phyloP scores from a whole-genome alignment of 1,140 invertebrate genomes.

The Drosophila ercepeae region DNA sequence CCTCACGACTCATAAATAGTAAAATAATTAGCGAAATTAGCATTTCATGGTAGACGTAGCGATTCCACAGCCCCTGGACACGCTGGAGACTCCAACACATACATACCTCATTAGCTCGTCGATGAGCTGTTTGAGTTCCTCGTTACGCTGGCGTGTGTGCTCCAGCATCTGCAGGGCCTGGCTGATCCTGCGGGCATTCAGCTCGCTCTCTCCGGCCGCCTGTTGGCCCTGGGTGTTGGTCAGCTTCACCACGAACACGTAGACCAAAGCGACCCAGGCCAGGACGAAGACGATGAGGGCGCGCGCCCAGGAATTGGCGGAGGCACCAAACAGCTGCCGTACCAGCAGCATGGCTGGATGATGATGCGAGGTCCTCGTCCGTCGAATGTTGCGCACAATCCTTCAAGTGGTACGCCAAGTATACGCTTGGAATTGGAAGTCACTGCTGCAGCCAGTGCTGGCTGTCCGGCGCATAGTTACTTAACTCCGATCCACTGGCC shows the following conservation, averaged over 20 bases:
- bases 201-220: slow-evolving; percentile 60
- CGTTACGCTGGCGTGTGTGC: slow-evolving; percentile 77
- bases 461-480: background rate
- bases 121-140: slow-evolving; percentile 77
- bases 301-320: slow-evolving; percentile 78
- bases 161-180: slow-evolving; percentile 76
- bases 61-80: too few relatives aligned
- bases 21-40: too few relatives aligned
- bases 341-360: slow-evolving; percentile 69
- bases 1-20: too few relatives aligned
- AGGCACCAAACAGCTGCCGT: slow-evolving; percentile 78
- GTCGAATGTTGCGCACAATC: background rate
- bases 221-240: slow-evolving; percentile 55
- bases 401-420: background rate
- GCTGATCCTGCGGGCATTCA: slow-evolving; percentile 68
- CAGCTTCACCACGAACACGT: slow-evolving; percentile 79
- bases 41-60: too few relatives aligned
- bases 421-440: too few relatives aligned
- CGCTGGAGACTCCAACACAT: too few relatives aligned
- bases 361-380: background rate
- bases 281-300: slow-evolving; percentile 78
- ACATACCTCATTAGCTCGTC: slow-evolving; percentile 78
- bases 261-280: slow-evolving; percentile 80
- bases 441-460: background rate
- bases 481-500: background rate